Percentiles rank a stretch among this genome's conserved stretches.
These are phyloP conservation scores for Frankliniella fusca DNA, from an alignment of 2,888 invertebrate genomes.

Conservation along the genomic window DNA sequence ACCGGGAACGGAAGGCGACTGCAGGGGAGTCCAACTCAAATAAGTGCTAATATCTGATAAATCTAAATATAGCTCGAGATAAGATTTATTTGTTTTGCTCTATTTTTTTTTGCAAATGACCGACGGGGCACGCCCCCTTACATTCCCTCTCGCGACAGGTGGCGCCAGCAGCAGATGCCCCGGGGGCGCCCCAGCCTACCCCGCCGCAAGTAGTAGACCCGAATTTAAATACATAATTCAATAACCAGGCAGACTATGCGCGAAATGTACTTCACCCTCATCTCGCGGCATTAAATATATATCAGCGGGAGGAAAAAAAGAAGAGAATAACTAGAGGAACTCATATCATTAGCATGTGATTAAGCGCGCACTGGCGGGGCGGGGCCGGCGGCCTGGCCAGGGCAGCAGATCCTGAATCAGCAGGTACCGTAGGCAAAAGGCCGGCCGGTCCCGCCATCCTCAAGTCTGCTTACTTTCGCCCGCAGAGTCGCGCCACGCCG, in stretches of 20 bases:
- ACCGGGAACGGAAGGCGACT: no score
- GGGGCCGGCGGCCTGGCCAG: no score
- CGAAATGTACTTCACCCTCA: not conserved
- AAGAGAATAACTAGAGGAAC: slow-evolving; percentile 18
- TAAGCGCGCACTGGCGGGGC: not conserved
- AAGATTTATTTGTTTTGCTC: no score
- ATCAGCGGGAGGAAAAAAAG: slow-evolving; percentile 1
- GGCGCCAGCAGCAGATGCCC: not conserved
- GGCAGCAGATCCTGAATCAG: slow-evolving; percentile 13
- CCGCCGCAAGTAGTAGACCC: not conserved
- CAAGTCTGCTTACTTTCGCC: slow-evolving; percentile 20
- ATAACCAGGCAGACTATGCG: not conserved
- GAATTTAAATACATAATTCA: slow-evolving; percentile 14
- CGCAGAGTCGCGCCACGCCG: not conserved
- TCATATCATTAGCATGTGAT: slow-evolving; percentile 25
- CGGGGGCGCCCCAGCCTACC: not conserved
- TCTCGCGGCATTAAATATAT: not conserved
- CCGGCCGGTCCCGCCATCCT: not conserved
- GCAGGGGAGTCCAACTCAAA: no score
- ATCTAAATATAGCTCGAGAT: no score
- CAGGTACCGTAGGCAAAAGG: not conserved
- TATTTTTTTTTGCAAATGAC: no score
- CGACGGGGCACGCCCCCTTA: no score
- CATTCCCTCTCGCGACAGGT: not conserved
- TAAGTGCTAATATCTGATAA: no score